Percentiles rank a stretch among this genome's conserved stretches.
These are phyloP conservation scores for Cerastis leucographa DNA, from an alignment of 2,888 invertebrate genomes.

Conservation along the genomic window DNA sequence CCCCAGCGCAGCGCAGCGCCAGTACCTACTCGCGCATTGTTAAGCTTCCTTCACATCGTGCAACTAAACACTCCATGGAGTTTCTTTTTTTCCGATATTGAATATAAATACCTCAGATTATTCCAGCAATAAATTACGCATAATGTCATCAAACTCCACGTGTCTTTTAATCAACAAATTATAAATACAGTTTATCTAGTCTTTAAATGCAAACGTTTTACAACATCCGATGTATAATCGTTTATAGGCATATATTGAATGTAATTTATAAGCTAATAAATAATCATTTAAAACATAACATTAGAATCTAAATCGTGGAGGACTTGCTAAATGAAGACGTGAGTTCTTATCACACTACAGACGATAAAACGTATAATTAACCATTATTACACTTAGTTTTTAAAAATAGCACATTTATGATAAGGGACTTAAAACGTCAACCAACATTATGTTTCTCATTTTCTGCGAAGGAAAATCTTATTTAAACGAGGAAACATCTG, in stretches of 20 bases:
- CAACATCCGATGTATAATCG: conserved; percentile 19
- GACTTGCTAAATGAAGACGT: conserved; percentile 37
- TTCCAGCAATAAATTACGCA: conserved; percentile 17
- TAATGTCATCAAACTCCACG: conserved; percentile 21
- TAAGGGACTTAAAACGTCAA: conserved; percentile 55
- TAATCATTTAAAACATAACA: conserved; percentile 18
- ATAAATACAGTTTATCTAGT: conserved; percentile 30
- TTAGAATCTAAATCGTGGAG: conserved; percentile 41
- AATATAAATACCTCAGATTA: conserved; percentile 22
- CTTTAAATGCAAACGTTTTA: conserved; percentile 48
- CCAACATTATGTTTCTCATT: conserved; percentile 46
- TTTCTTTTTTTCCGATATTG: conserved; percentile 35
- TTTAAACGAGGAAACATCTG: conserved; percentile 23
- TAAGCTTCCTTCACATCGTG: conserved; percentile 63
- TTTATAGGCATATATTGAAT: conserved; percentile 15
- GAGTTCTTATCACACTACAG: conserved; percentile 39
- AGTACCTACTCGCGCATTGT: conserved; percentile 63
- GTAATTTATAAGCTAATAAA: conserved; percentile 24
- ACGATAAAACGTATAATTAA: conserved; percentile 34
- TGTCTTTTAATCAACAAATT: conserved; percentile 34
- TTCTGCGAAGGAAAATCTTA: conserved; percentile 31
- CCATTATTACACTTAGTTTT: conserved; percentile 28
- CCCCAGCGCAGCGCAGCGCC: conserved; percentile 61
- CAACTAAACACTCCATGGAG: conserved; percentile 37
- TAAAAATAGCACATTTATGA: conserved; percentile 56